Evolutionary conservation across 1,140 invertebrate species (phyloP).

Genomic region (Drosophila prosaltans): DNA sequence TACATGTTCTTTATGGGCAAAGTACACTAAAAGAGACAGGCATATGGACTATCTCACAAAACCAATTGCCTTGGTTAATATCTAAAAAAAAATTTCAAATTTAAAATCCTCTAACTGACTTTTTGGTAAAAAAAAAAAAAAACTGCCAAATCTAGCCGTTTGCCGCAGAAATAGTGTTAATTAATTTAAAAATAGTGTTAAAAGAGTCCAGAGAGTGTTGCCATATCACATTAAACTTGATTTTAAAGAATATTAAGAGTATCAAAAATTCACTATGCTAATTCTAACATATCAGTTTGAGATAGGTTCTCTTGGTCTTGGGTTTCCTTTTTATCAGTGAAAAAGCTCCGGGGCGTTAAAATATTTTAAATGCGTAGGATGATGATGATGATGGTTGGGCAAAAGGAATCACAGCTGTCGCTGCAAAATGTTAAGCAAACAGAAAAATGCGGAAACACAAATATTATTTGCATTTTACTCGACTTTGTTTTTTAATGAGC

Average conservation of each 20-base stretch:
- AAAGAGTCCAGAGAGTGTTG: too few species aligned
- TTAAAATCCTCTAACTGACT: too few species aligned
- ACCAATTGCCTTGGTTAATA: not conserved
- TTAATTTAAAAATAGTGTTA: too few species aligned
- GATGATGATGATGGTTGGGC: not conserved
- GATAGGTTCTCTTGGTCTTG: slow-evolving; percentile 7
- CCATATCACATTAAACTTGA: too few species aligned
- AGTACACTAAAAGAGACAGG: not conserved
- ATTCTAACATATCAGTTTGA: slow-evolving; percentile 13
- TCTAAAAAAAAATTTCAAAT: too few species aligned
- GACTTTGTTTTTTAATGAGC: slow-evolving; percentile 71
- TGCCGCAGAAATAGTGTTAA: too few species aligned
- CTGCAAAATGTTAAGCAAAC: slow-evolving; percentile 54
- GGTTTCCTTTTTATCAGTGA: slow-evolving; percentile 52
- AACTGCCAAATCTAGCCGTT: too few species aligned
- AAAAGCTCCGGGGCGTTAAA: slow-evolving; percentile 41
- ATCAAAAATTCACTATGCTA: slow-evolving; percentile 28
- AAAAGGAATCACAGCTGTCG: slow-evolving; percentile 3
- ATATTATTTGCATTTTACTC: slow-evolving; percentile 68
- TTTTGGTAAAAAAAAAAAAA: too few species aligned
- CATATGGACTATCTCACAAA: not conserved
- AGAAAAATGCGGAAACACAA: slow-evolving; percentile 60
- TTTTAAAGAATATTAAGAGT: slow-evolving; percentile 20
- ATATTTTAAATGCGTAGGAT: not conserved
- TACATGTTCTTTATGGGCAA: not conserved